phyloP scores from a whole-genome alignment of 2,113 vertebrate species.

The Centrocercus urophasianus region DNA sequence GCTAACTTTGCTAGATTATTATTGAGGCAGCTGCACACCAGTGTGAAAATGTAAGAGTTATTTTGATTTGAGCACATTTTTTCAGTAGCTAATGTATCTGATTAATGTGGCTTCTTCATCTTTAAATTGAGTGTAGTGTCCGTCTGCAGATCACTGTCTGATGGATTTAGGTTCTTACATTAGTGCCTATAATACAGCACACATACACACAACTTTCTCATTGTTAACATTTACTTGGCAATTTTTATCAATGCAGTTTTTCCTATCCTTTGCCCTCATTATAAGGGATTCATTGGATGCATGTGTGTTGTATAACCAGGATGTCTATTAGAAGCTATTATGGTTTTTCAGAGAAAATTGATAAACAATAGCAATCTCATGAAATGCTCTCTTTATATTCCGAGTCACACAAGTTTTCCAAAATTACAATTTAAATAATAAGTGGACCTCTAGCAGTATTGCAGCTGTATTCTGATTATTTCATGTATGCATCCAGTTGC shows the following conservation, averaged over 20 bases:
- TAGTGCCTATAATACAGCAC: neutral
- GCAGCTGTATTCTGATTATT: neutral
- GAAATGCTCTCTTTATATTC: neutral
- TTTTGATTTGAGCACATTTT: neutral
- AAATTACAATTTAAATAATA: neutral
- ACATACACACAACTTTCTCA: neutral
- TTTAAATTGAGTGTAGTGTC: neutral
- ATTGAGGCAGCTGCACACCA: neutral
- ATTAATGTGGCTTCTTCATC: conserved; percentile 18
- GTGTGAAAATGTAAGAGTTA: conserved; percentile 1
- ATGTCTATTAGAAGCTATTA: neutral
- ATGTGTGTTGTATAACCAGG: neutral
- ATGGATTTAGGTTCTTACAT: neutral
- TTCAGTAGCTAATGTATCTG: conserved; percentile 7
- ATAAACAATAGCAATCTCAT: neutral
- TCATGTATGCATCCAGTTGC: neutral
- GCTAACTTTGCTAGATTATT: neutral
- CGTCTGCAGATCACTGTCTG: neutral
- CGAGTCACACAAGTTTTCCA: neutral
- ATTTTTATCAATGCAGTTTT: neutral
- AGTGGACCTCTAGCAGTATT: neutral
- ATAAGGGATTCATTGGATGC: neutral
- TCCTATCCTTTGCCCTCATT: neutral
- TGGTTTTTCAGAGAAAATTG: neutral
- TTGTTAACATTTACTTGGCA: conserved; percentile 3